Conservation (phyloP, 1,140 invertebrate genomes). For the Cyclina sinensis region DNA sequence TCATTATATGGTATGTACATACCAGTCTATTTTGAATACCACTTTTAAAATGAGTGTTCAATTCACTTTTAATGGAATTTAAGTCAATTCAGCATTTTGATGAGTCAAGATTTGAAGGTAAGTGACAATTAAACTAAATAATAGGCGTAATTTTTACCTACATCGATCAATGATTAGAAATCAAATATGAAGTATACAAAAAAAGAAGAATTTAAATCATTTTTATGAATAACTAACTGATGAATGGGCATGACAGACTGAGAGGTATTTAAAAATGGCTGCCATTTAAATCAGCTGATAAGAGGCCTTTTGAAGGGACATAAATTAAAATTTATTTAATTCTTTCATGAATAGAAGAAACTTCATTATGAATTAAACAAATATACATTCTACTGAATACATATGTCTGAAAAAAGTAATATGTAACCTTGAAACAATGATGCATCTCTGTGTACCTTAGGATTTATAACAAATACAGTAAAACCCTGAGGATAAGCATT, state of each 20-base stretch:
- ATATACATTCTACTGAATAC: too few relatives aligned
- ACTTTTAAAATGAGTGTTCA: neutral
- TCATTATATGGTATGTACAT: conserved; percentile 7
- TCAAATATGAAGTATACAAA: neutral
- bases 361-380: too few relatives aligned
- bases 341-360: too few relatives aligned
- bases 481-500: too few relatives aligned
- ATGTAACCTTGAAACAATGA: too few relatives aligned
- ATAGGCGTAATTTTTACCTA: neutral
- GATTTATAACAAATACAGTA: too few relatives aligned
- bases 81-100: conserved; percentile 17
- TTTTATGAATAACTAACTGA: conserved; percentile 40
- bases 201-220: conserved; percentile 33
- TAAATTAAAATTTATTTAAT: too few relatives aligned
- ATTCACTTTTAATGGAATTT: conserved; percentile 43
- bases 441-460: too few relatives aligned
- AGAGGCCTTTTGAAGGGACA: neutral
- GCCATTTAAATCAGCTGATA: conserved; percentile 52
- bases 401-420: too few relatives aligned
- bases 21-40: neutral
- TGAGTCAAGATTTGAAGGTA: neutral
- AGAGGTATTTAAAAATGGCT: conserved; percentile 54
- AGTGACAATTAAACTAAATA: conserved; percentile 30
- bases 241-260: neutral
- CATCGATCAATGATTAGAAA: conserved; percentile 7